Evolutionary conservation across 1,140 invertebrate species (phyloP), one percentile per base, ranked within the genome.

Genomic region (Papilio aristodemus): DNA sequence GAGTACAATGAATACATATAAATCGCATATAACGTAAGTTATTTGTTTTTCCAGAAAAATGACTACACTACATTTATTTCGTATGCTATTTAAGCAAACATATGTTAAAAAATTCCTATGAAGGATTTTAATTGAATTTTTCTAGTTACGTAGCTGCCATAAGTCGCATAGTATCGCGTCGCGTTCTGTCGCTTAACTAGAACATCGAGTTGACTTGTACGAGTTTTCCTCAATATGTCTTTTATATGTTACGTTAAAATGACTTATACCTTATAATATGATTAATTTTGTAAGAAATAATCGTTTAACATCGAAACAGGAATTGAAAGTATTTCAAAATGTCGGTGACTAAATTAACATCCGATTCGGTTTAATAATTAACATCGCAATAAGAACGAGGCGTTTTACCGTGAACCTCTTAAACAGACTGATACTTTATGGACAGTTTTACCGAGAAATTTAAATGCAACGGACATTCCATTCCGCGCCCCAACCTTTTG

Each of bases 381-480:
- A 19, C 8, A 19, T 39, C 14, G 7, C 38, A 62, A 39, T 62
- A 60, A 60, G 17, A 62, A 62, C 38, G 59, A 62, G 32, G 36
- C 17, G 14, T 62, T 39, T 62, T 62, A 38, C 59, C 36, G 14
- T 14, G 59, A 62, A 62, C n/a, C 36, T 62, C 36, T 37, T n/a
- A n/a, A 4, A 50, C 6, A 38, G 38, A 62, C 59, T 62, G 36
- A 39, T 36, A 62, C 22, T 62, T 36, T 36, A 38, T 62, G n/a
- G 36, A 11, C 36, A 62, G 36, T 62, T 39, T 62, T 62, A 62
- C 59, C 36, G 59, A n/a, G 59, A 62, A 62, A 62, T 62, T 62
- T 62, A 17, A 62, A 62, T 62, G 59, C 32, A 62, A 62, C 59
- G n/a, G 59, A 22, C 59, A 62, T 62, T 62, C 59, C 32, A 19